phyloP scores from a whole-genome alignment of 2,113 vertebrate genomes.

The Cephalopholis sonnerati region DNA sequence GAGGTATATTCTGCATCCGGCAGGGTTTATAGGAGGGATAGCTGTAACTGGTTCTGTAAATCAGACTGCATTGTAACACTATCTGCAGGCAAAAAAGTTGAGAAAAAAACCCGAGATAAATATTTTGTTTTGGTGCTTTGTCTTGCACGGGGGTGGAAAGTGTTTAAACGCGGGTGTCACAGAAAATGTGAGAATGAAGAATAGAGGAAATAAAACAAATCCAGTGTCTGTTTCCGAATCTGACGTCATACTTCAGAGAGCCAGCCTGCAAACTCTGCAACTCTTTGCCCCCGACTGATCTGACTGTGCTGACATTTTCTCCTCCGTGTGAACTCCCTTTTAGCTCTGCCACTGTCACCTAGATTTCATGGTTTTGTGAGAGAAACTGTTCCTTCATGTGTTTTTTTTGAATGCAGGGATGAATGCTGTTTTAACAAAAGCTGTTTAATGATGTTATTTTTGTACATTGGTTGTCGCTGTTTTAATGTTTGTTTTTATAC shows the following conservation, averaged over 20 bases:
- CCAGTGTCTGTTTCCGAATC: conserved; percentile 9
- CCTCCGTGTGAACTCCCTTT: conserved; percentile 26
- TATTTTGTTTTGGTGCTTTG: conserved; percentile 15
- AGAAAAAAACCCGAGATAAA: conserved; percentile 11
- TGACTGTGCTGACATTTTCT: conserved; percentile 28
- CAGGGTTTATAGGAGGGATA: not conserved
- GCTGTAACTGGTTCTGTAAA: conserved; percentile 26
- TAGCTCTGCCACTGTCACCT: conserved; percentile 16
- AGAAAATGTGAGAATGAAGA: conserved; percentile 7
- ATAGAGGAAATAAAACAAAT: conserved; percentile 20
- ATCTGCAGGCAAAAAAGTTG: conserved; percentile 8
- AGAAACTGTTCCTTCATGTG: conserved; percentile 32
- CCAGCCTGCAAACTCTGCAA: conserved; percentile 6
- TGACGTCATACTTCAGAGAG: conserved; percentile 24
- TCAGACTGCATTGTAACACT: conserved; percentile 11
- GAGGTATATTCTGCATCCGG: conserved; percentile 1
- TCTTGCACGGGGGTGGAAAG: not conserved
- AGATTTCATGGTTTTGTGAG: conserved; percentile 30
- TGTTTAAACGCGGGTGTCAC: conserved; percentile 7
- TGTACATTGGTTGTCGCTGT: conserved; percentile 70
- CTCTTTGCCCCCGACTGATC: conserved; percentile 32
- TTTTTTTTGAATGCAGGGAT: conserved; percentile 15
- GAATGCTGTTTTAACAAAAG: conserved; percentile 65
- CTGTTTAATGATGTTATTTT: conserved; percentile 67
- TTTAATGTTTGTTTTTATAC: conserved; percentile 73